Evolutionary conservation across 30 jellyfish, hydroid and myxozoan species (phyloP).

Genomic region (Sanderia malayensis): DNA sequence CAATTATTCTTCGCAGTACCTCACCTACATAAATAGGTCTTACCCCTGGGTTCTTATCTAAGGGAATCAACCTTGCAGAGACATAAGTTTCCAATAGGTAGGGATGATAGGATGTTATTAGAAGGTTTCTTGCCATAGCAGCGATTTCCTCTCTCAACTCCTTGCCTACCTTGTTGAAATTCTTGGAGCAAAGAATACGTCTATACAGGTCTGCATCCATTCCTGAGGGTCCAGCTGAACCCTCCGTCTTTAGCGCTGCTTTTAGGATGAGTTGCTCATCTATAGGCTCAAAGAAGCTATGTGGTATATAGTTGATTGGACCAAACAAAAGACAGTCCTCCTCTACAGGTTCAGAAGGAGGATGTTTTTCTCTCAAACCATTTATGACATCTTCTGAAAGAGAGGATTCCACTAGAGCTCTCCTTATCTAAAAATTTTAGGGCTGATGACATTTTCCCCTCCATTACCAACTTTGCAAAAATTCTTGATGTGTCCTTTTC

Average conservation of each 20-base stretch:
- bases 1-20: slow-evolving; percentile 2
- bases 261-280: not conserved
- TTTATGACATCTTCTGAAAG: slow-evolving; percentile 2
- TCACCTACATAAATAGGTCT: not conserved
- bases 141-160: slow-evolving; percentile 14
- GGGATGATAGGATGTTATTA: slow-evolving; percentile 4
- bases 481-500: no score
- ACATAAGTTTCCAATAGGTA: not conserved
- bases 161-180: not conserved
- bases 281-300: no score
- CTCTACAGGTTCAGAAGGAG: no score
- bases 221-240: slow-evolving; percentile 18
- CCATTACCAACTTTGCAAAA: no score
- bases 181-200: slow-evolving; percentile 3
- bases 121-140: not conserved
- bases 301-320: no score
- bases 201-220: slow-evolving; percentile 8
- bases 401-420: no score
- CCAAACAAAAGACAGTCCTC: not conserved
- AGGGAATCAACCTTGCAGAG: not conserved
- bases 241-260: not conserved
- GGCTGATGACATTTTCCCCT: no score
- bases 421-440: no score
- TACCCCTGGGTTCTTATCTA: not conserved
- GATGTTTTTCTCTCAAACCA: not conserved